A percentile compares a stretch with the other conserved stretches of the same genome.
phyloP scores from a whole-genome alignment of 2,797 vertebrate genomes.

The Apogon hyalosoma region DNA sequence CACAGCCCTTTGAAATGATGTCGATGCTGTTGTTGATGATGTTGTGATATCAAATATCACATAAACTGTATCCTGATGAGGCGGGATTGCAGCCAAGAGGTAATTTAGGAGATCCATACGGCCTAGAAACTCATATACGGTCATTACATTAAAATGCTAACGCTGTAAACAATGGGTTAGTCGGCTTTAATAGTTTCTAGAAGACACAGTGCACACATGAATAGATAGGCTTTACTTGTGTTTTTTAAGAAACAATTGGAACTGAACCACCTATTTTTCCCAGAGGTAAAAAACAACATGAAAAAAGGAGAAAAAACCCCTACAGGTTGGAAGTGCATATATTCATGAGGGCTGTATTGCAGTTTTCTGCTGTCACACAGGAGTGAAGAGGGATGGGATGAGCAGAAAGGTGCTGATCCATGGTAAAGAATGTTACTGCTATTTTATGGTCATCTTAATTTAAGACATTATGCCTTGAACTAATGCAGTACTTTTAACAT shows the following conservation, averaged over 20 bases:
- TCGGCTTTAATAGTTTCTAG: constrained; percentile 76
- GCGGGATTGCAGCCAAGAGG: too few relatives aligned
- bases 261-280: constrained; percentile 27
- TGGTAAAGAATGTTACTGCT: constrained; percentile 77
- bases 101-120: too few relatives aligned
- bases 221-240: constrained; percentile 74
- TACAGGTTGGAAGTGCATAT: constrained; percentile 54
- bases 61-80: too few relatives aligned
- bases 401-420: constrained; percentile 34
- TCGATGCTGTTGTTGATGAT: too few relatives aligned
- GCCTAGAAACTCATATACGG: too few relatives aligned
- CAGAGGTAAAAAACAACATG: neutral
- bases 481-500: constrained; percentile 30
- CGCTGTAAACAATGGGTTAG: constrained; percentile 74
- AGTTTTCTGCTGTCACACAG: constrained; percentile 45
- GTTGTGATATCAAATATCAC: too few relatives aligned
- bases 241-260: constrained; percentile 67
- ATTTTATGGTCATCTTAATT: constrained; percentile 45
- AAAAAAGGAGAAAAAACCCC: constrained; percentile 5
- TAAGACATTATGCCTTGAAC: constrained; percentile 16
- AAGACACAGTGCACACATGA: constrained; percentile 84
- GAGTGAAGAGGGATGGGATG: constrained; percentile 29
- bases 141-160: too few relatives aligned
- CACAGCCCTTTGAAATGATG: too few relatives aligned
- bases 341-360: constrained; percentile 41